A percentile compares a stretch with the other conserved stretches of the same genome.
phyloP scores from a whole-genome alignment of 2,113 vertebrate genomes.

The Onychostruthus taczanowskii region DNA sequence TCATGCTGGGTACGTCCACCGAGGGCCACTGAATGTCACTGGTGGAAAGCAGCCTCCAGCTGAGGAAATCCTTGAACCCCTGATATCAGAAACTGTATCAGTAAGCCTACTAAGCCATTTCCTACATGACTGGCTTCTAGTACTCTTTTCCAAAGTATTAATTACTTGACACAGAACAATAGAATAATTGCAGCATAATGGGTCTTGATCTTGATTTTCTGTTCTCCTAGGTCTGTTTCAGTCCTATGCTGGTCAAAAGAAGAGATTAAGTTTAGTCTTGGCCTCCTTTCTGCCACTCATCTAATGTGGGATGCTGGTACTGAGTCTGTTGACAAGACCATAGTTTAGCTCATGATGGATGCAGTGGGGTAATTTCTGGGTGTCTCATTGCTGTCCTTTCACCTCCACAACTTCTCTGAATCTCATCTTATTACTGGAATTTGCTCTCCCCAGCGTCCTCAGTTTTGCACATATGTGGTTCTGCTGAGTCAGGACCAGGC shows the following conservation, averaged over 20 bases:
- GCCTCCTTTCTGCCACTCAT: not conserved
- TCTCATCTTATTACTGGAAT: not conserved
- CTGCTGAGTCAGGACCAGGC: not conserved
- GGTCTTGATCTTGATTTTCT: fast-evolving
- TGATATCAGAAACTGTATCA: not conserved
- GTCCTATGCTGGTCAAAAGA: not conserved
- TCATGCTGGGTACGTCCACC: not conserved
- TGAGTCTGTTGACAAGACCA: not conserved
- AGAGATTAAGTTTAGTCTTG: not conserved
- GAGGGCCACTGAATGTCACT: not conserved
- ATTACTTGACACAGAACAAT: not conserved
- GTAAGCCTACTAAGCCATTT: not conserved
- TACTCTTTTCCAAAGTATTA: not conserved
- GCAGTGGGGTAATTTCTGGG: not conserved
- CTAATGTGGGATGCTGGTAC: not conserved
- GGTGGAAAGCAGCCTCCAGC: not conserved
- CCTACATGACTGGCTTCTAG: not conserved
- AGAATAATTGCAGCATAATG: not conserved
- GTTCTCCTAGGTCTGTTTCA: not conserved
- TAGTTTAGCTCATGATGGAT: not conserved
- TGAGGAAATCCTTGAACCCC: not conserved
- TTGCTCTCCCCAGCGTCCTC: not conserved
- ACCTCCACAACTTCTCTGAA: not conserved
- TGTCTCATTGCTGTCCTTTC: not conserved
- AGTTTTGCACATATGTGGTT: fast-evolving